These are phyloP conservation scores for Rana temporaria DNA, from an alignment of 2,113 vertebrate genomes.

Conservation along the genomic window DNA sequence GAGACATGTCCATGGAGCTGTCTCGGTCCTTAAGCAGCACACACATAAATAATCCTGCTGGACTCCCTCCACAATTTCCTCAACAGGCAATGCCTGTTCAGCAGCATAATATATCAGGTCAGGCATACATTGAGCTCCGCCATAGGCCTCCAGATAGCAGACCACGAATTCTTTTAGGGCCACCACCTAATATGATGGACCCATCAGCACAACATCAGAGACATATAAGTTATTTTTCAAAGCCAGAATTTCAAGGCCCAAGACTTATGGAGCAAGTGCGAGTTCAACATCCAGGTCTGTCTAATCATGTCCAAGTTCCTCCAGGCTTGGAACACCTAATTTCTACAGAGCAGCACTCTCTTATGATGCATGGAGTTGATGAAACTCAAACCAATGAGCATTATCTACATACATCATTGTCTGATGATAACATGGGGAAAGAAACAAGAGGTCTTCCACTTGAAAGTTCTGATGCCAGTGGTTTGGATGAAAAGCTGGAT, in stretches of 20 bases:
- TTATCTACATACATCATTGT: constrained; percentile 74
- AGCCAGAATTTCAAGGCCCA: constrained; percentile 73
- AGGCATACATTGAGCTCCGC: constrained; percentile 91
- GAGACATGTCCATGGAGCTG: constrained; percentile 79
- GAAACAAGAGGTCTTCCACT: constrained; percentile 67
- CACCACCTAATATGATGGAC: constrained; percentile 71
- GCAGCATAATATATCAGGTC: constrained; percentile 91
- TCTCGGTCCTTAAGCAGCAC: constrained; percentile 69
- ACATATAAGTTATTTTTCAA: constrained; percentile 71
- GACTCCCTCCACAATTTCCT: constrained; percentile 81
- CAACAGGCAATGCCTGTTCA: constrained; percentile 80
- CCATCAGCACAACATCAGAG: constrained; percentile 70
- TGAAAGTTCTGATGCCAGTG: constrained; percentile 67
- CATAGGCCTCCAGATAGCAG: constrained; percentile 86
- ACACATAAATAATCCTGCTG: constrained; percentile 65
- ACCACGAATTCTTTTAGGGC: constrained; percentile 76
- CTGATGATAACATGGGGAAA: constrained; percentile 65
- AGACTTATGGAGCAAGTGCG: constrained; percentile 70
- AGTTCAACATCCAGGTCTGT: constrained; percentile 67
- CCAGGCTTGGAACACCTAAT: constrained; percentile 77
- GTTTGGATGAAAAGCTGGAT: constrained; percentile 90
- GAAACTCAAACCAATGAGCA: constrained; percentile 79
- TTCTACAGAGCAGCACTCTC: constrained; percentile 70
- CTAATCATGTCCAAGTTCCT: constrained; percentile 73
- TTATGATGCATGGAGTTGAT: constrained; percentile 80